Percentiles rank a stretch among this genome's conserved stretches.
Evolutionary conservation across 1,140 invertebrate genomes (phyloP).

Genomic region (Meteorus sp.): DNA sequence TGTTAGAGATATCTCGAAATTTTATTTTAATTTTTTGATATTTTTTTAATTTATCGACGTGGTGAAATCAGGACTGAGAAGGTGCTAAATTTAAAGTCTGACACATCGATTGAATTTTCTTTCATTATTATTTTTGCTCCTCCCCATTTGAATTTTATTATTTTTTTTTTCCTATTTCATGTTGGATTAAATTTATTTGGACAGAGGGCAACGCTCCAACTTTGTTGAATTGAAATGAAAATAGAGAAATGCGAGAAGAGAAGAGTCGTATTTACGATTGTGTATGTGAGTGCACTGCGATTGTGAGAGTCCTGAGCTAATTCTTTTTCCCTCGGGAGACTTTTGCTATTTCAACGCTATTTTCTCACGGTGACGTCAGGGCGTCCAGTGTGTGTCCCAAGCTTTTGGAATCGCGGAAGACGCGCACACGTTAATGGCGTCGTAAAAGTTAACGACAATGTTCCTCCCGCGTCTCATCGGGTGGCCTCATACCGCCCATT

Average conservation of each 20-base stretch:
- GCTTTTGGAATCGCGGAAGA: conserved; percentile 44
- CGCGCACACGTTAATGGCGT: conserved; percentile 56
- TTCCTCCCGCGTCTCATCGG: conserved; percentile 48
- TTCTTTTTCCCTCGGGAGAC: conserved; percentile 35
- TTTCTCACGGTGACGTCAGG: conserved; percentile 49
- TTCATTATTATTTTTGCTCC: conserved; percentile 31
- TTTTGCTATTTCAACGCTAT: conserved; percentile 22
- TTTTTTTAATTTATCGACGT: too few species aligned
- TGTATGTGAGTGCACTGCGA: conserved; percentile 16
- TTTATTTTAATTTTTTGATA: too few species aligned
- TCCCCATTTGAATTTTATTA: too few species aligned
- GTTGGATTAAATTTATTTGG: conserved; percentile 2
- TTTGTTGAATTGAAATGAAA: conserved; percentile 20
- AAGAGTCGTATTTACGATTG: conserved; percentile 14
- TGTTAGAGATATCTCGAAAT: conserved; percentile 29
- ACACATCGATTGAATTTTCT: conserved; percentile 31
- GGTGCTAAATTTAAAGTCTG: too few species aligned
- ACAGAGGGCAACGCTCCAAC: conserved; percentile 7
- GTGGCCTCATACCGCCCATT: conserved; percentile 27
- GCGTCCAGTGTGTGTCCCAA: conserved; percentile 39
- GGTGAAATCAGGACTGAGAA: too few species aligned
- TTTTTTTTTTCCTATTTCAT: conserved; percentile 22
- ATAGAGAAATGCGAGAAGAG: conserved; percentile 10
- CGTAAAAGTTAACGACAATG: conserved; percentile 61
- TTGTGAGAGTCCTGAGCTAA: conserved; percentile 41